Base-by-base conservation (phyloP, 30 jellyfish, hydroid and myxozoan species). In the Clytia hemisphaerica region DNA sequence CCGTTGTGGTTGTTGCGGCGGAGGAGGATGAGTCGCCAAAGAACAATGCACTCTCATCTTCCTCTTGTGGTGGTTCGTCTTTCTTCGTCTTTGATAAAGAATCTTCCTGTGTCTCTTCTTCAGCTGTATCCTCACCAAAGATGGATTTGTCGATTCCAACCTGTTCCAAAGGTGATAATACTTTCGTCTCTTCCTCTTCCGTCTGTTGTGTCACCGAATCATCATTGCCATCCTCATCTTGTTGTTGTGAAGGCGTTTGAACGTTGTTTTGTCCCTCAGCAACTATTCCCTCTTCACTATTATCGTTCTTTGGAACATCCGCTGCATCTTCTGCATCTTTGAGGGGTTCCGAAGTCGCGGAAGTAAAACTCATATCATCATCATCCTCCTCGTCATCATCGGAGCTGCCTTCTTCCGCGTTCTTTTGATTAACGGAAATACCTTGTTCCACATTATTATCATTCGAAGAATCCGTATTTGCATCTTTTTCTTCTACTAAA, bases 21-120 rank as follows among this genome's bases (percentile, higher is more conserved):
- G 70, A 33, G 70, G 30, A n/a, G n/a, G n/a, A n/a, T n/a, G n/a
- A n/a, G n/a, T n/a, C n/a, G n/a, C n/a, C n/a, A n/a, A n/a, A 57
- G 35, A 57, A 57, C 16, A 57, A 57, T 5, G 70, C 6, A n/a
- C 70, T 57, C 30, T 57, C 70, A 57, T 57, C 70, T 16, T n/a
- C 25, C 38, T 6, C 12, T 22, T 38, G 12, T 7, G 50, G 70
- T 46, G n/a, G n/a, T 57, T 57, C 70, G 12, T 21, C 5, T 26
- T 57, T 57, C 12, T 26, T 22, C 4, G 49, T 0, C 27, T 57
- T 26, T n/a, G 7, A 22, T 38, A n/a, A 22, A 6, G 37, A 57
- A 22, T 0, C 70, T 31, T 21, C 70, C 25, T 57, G 44, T 6
- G 37, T 31, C 53, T 26, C 44, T 12, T 2, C 44, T n/a, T 57